Percentiles rank a stretch among this genome's conserved stretches.
Evolutionary conservation across 2,888 invertebrate genomes (phyloP).

Genomic region (Hypomecis atomaria): DNA sequence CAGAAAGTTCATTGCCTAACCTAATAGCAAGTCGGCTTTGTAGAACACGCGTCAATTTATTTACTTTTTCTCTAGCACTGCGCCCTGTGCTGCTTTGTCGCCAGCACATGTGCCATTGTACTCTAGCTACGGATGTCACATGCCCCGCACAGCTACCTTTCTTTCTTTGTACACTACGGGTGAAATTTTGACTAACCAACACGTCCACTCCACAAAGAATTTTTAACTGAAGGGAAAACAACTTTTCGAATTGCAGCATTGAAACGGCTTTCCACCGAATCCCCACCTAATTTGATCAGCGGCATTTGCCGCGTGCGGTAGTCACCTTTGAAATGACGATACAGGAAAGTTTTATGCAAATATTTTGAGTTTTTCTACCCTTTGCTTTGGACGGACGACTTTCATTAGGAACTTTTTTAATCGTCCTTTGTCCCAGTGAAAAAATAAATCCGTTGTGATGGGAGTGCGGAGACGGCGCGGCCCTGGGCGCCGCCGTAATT

Average conservation of each 20-base stretch:
- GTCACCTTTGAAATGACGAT: slow-evolving; percentile 34
- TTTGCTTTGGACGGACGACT: slow-evolving; percentile 73
- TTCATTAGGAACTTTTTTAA: slow-evolving; percentile 84
- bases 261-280: neutral
- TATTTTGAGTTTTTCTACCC: slow-evolving; percentile 65
- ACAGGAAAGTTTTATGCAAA: slow-evolving; percentile 43
- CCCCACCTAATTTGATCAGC: slow-evolving; percentile 4
- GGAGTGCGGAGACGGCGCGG: slow-evolving; percentile 64
- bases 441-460: slow-evolving; percentile 78
- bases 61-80: slow-evolving; percentile 47
- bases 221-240: slow-evolving; percentile 9
- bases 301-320: slow-evolving; percentile 10
- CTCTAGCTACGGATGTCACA: slow-evolving; percentile 36
- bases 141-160: slow-evolving; percentile 24
- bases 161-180: slow-evolving; percentile 30
- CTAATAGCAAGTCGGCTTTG: slow-evolving; percentile 49
- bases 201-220: slow-evolving; percentile 13
- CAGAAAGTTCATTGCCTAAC: slow-evolving; percentile 48
- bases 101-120: slow-evolving; percentile 34
- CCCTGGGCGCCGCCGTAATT: slow-evolving; percentile 72
- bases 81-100: slow-evolving; percentile 17
- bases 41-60: slow-evolving; percentile 53
- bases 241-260: too few species aligned
- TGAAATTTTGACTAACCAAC: slow-evolving; percentile 37
- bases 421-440: slow-evolving; percentile 80